Percentiles rank a stretch among this genome's conserved stretches.
Evolutionary conservation across 1,140 invertebrate genomes (phyloP).

Genomic region (Polypedilum pembai): DNA sequence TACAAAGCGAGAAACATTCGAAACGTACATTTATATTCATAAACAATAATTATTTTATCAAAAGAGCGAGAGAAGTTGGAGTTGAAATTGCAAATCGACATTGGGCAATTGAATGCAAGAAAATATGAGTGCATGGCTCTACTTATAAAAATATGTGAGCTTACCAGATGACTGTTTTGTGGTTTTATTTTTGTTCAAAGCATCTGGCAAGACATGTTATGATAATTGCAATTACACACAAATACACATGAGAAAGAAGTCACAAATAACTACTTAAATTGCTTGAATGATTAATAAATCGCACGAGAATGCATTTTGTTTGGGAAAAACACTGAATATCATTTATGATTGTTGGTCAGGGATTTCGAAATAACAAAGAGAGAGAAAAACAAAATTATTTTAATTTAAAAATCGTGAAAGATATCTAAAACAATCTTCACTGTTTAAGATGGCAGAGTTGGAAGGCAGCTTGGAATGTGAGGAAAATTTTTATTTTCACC

Average conservation of each 20-base stretch:
- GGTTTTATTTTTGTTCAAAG: no score
- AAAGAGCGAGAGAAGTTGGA: not conserved
- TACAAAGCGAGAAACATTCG: constrained; percentile 14
- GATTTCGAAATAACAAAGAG: no score
- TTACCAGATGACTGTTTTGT: not conserved
- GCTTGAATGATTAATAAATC: constrained; percentile 24
- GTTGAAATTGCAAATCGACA: not conserved
- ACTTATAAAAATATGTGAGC: no score
- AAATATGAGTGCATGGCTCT: not conserved
- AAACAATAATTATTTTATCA: constrained; percentile 29
- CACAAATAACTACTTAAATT: not conserved
- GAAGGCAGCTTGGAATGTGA: no score
- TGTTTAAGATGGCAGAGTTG: no score
- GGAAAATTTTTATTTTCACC: no score
- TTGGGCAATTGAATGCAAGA: not conserved
- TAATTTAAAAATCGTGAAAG: no score
- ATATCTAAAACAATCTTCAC: no score
- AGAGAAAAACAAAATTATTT: no score
- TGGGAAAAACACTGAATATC: no score
- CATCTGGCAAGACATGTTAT: constrained; percentile 7
- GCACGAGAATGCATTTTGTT: not conserved
- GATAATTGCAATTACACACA: not conserved
- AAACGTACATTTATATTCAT: constrained; percentile 9
- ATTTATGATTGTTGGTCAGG: no score
- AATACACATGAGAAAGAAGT: not conserved